Evolutionary conservation across 2,113 vertebrate species (phyloP).

Genomic region (Pampusana beccarii): DNA sequence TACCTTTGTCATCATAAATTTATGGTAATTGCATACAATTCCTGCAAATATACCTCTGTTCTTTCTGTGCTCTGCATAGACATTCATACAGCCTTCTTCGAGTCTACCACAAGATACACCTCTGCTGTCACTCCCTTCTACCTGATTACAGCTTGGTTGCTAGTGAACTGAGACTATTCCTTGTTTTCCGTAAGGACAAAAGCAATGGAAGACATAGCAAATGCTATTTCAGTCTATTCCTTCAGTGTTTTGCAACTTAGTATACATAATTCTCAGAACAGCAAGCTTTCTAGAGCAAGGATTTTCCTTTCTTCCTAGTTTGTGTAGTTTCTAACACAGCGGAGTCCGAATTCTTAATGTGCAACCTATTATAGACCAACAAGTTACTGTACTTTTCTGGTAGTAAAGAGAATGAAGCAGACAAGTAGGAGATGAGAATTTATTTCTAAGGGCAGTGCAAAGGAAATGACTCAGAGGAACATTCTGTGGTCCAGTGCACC

Average conservation of each 20-base stretch:
- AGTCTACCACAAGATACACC: background rate
- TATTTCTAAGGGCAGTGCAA: background rate
- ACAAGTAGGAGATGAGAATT: background rate
- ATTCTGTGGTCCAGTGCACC: background rate
- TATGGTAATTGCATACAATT: background rate
- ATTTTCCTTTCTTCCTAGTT: background rate
- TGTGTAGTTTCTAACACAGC: background rate
- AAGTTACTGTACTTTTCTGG: background rate
- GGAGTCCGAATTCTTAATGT: background rate
- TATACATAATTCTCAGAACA: background rate
- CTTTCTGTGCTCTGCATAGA: background rate
- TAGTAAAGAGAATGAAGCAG: background rate
- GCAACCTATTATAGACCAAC: background rate
- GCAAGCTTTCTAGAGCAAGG: background rate
- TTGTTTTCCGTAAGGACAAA: background rate
- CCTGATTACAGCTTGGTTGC: background rate
- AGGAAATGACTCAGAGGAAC: constrained; percentile 3
- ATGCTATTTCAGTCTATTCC: background rate
- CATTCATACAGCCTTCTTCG: background rate
- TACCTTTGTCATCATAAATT: background rate
- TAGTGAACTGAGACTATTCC: background rate
- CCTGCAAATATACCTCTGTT: background rate
- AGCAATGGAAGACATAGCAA: background rate
- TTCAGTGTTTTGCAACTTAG: background rate
- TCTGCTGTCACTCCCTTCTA: background rate